These are phyloP conservation scores for Heterodera filipjevi DNA, from an alignment of 2,888 invertebrate genomes.

Conservation along the genomic window DNA sequence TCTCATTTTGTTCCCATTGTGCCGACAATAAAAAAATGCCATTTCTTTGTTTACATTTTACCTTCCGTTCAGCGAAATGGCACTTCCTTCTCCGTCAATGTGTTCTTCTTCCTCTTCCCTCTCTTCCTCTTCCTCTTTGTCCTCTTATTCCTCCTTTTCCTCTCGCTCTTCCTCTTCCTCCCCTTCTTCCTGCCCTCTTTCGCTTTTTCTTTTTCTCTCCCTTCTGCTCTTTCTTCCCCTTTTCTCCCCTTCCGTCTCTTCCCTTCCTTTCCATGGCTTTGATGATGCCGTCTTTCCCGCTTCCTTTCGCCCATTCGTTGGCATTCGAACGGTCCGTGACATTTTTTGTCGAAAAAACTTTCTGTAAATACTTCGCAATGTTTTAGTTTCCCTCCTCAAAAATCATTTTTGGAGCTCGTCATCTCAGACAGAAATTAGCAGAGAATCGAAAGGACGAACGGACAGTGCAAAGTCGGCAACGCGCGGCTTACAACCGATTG, in stretches of 20 bases:
- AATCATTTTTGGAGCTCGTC: slow-evolving; percentile 17
- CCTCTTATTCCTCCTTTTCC: not conserved
- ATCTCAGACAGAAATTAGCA: slow-evolving; percentile 18
- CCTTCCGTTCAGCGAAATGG: not conserved
- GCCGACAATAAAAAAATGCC: not conserved
- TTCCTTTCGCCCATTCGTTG: slow-evolving; percentile 20
- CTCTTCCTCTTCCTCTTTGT: not conserved
- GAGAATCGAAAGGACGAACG: slow-evolving; percentile 20
- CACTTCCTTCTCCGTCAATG: not conserved
- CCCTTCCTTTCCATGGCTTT: not conserved
- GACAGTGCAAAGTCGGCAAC: slow-evolving; percentile 10
- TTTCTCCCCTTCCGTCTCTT: not conserved
- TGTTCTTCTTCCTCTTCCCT: not conserved
- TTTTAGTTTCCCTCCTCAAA: slow-evolving; percentile 29
- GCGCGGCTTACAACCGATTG: slow-evolving; percentile 19
- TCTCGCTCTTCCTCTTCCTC: not conserved
- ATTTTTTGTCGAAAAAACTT: not conserved
- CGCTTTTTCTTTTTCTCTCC: not conserved
- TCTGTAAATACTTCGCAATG: not conserved
- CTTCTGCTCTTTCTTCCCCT: not conserved
- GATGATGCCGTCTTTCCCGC: not conserved
- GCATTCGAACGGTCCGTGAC: slow-evolving; percentile 16
- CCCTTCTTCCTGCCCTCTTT: not conserved
- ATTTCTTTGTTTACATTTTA: not conserved
- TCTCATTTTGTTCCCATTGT: too few species aligned